Percentiles rank a stretch among this genome's conserved stretches.
Conservation (phyloP, 2,797 vertebrate species). For the Hyperoplus immaculatus region DNA sequence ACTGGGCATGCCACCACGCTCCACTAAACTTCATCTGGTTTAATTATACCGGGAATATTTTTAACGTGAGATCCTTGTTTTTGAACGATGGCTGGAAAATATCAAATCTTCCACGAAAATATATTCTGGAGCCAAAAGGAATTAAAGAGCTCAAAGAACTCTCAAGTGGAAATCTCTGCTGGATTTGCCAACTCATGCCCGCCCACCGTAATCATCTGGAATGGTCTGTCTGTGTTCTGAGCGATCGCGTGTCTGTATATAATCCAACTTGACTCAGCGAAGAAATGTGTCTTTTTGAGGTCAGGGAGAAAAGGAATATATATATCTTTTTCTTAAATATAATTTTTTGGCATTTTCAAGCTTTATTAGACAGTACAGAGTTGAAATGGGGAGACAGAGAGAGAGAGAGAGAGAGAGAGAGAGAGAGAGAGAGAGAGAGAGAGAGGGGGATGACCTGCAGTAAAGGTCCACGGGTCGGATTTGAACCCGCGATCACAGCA, state of each 20-base stretch:
- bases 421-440: too few species aligned
- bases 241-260: conserved; percentile 37
- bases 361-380: too few species aligned
- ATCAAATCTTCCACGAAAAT: conserved; percentile 34
- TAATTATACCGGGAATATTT: conserved; percentile 48
- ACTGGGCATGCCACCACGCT: conserved; percentile 19
- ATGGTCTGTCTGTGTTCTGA: conserved; percentile 32
- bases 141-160: conserved; percentile 23
- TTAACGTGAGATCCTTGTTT: conserved; percentile 40
- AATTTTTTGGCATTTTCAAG: too few species aligned
- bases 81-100: conserved; percentile 41
- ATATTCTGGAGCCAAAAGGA: conserved; percentile 38
- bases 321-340: too few species aligned
- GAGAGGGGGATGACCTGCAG: too few species aligned
- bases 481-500: too few species aligned
- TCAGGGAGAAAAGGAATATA: background rate
- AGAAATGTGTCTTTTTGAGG: conserved; percentile 7
- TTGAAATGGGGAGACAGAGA: background rate
- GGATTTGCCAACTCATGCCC: conserved; percentile 57
- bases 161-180: conserved; percentile 43
- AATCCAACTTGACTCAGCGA: conserved; percentile 25
- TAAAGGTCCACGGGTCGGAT: too few species aligned
- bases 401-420: conserved; percentile 2
- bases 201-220: conserved; percentile 39
- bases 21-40: conserved; percentile 31